A percentile compares a stretch with the other conserved stretches of the same genome.
phyloP scores from a whole-genome alignment of 2,888 invertebrate genomes.

The Ormyrus rosae region DNA sequence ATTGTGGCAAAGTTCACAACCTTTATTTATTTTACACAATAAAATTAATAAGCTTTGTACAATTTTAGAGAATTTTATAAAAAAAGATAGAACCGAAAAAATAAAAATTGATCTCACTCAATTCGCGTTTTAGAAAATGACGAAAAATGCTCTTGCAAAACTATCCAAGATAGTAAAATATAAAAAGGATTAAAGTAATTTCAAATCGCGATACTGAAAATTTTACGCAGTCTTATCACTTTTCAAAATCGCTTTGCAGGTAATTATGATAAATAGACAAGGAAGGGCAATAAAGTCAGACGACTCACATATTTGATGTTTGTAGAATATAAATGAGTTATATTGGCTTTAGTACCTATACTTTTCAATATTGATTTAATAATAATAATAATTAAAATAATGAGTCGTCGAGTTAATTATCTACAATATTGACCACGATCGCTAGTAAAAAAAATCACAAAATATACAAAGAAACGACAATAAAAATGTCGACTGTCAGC shows the following conservation, averaged over 20 bases:
- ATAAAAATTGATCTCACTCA: constrained; percentile 38
- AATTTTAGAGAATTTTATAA: constrained; percentile 54
- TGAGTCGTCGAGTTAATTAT: constrained; percentile 74
- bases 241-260: constrained; percentile 42
- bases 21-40: constrained; percentile 58
- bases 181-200: constrained; percentile 44
- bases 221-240: constrained; percentile 44
- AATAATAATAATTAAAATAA: constrained; percentile 65
- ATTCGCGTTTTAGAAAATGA: constrained; percentile 44
- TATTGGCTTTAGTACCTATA: constrained; percentile 69
- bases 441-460: constrained; percentile 75
- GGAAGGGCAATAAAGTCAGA: constrained; percentile 52
- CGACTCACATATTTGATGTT: constrained; percentile 47
- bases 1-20: constrained; percentile 56
- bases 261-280: constrained; percentile 53
- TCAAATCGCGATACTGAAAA: constrained; percentile 17
- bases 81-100: constrained; percentile 42
- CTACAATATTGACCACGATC: constrained; percentile 72
- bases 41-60: constrained; percentile 58
- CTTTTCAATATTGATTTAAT: constrained; percentile 64
- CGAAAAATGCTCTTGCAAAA: constrained; percentile 49
- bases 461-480: constrained; percentile 72
- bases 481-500: constrained; percentile 45
- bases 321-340: constrained; percentile 61
- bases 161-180: constrained; percentile 41